phyloP scores from a whole-genome alignment of 1,140 invertebrate species.

The Pogonomyrmex californicus region DNA sequence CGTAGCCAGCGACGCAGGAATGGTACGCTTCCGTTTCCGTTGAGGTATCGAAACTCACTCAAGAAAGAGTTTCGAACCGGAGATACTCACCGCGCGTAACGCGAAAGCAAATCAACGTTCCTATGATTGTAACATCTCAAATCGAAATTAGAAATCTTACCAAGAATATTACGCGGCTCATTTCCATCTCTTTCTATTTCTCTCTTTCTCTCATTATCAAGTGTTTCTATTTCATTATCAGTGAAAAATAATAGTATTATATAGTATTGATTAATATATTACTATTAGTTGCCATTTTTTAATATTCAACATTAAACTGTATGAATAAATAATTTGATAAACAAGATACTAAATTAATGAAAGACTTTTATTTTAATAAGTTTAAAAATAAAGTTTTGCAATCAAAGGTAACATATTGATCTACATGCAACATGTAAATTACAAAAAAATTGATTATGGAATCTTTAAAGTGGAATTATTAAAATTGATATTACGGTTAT shows the following conservation, averaged over 20 bases:
- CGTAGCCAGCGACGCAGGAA: constrained; percentile 68
- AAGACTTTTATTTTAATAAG: not conserved
- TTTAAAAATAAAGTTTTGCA: not conserved
- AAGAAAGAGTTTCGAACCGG: constrained; percentile 69
- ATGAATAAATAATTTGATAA: not conserved
- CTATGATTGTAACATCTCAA: constrained; percentile 7
- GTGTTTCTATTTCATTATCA: not conserved
- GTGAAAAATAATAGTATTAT: not conserved
- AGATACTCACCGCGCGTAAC: constrained; percentile 39
- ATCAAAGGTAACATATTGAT: not conserved
- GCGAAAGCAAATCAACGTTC: constrained; percentile 59
- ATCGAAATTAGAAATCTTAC: constrained; percentile 37
- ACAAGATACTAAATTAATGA: not conserved
- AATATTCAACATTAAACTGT: not conserved
- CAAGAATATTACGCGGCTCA: constrained; percentile 21
- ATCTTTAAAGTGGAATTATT: not conserved
- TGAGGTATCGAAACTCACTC: constrained; percentile 66
- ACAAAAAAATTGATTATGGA: not conserved
- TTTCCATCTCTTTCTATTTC: constrained; percentile 8
- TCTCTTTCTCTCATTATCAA: too few species aligned
- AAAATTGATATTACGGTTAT: constrained; percentile 4
- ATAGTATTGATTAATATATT: constrained; percentile 6
- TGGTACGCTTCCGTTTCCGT: constrained; percentile 72
- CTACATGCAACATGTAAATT: not conserved
- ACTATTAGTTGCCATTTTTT: not conserved